Conservation (phyloP, 2,888 invertebrate species). For the Drosophila prolongata region DNA sequence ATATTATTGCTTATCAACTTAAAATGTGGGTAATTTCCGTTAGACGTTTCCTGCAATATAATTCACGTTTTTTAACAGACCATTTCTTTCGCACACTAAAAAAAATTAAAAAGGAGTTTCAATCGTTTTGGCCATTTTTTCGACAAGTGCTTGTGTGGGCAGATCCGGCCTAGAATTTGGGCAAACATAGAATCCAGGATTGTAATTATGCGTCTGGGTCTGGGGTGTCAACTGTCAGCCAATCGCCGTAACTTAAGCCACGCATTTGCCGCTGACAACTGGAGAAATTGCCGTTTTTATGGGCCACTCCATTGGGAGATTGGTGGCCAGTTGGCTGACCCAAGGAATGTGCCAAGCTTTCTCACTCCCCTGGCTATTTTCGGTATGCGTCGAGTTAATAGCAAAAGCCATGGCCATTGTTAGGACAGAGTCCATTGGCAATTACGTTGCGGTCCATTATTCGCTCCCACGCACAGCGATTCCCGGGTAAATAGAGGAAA, state of each 20-base stretch:
- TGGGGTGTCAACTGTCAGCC: conserved; percentile 76
- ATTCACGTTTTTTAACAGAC: too few species aligned
- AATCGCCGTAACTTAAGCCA: conserved; percentile 77
- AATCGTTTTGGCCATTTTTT: neutral
- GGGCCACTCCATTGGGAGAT: conserved; percentile 48
- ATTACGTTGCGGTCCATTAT: conserved; percentile 70
- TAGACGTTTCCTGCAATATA: too few species aligned
- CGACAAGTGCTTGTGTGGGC: neutral
- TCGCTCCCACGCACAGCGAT: conserved; percentile 16
- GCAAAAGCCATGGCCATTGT: conserved; percentile 59
- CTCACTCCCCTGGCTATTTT: conserved; percentile 35
- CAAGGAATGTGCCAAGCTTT: conserved; percentile 57
- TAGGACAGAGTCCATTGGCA: conserved; percentile 48
- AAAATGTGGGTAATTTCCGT: too few species aligned
- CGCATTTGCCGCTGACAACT: conserved; percentile 78
- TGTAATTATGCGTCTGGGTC: conserved; percentile 70
- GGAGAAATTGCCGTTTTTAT: conserved; percentile 78
- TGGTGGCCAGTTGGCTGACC: conserved; percentile 34
- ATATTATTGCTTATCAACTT: too few species aligned
- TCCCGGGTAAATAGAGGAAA: conserved; percentile 5
- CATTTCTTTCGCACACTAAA: too few species aligned
- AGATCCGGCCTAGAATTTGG: conserved; percentile 1
- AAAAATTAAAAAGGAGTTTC: too few species aligned
- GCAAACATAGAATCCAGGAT: conserved; percentile 14
- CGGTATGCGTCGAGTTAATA: conserved; percentile 74